Base-by-base conservation (phyloP, 2,888 invertebrate species). In the Furcula furcula region DNA sequence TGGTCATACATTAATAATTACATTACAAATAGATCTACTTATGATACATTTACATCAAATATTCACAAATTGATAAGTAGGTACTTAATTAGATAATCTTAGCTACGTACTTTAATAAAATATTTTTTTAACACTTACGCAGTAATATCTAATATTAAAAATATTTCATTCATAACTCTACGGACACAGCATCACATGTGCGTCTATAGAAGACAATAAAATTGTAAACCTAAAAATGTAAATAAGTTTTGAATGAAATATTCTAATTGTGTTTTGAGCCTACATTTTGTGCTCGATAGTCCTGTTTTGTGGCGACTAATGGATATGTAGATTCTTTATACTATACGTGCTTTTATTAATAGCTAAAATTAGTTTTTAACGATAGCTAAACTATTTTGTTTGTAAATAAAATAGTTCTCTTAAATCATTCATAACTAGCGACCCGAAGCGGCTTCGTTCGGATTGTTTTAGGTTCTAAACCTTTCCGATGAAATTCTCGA, bases 311-410 rank as follows among this genome's bases (percentile, higher is more conserved):
- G 75, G 67, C 63, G 50, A 60, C 72, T 76, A 74, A 53, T 60
- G 63, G 85, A 87, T 87, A 87, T 86, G 87, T 87, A 60, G 45
- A 80, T 85, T 85, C 82, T 79, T 80, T 77, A 77, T 72, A 72
- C 69, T 71, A 70, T 68, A 49, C 39, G 47, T 55, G 56, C 40
- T 44, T 32, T 38, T 35, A 40, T 7, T 21, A 10, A 5, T 21
- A 20, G n/a, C n/a, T n/a, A n/a, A n/a, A n/a, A n/a, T n/a, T n/a
- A n/a, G n/a, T n/a, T n/a, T n/a, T n/a, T n/a, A n/a, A n/a, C n/a
- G n/a, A n/a, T n/a, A n/a, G n/a, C n/a, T n/a, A n/a, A n/a, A n/a
- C n/a, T n/a, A n/a, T n/a, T n/a, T n/a, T n/a, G n/a, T n/a, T n/a
- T n/a, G n/a, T n/a, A n/a, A n/a, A n/a, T n/a, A n/a, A n/a, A n/a